A percentile compares a stretch with the other conserved stretches of the same genome.
phyloP scores from a whole-genome alignment of 2,888 invertebrate species.

The Gymnosoma rotundatum region DNA sequence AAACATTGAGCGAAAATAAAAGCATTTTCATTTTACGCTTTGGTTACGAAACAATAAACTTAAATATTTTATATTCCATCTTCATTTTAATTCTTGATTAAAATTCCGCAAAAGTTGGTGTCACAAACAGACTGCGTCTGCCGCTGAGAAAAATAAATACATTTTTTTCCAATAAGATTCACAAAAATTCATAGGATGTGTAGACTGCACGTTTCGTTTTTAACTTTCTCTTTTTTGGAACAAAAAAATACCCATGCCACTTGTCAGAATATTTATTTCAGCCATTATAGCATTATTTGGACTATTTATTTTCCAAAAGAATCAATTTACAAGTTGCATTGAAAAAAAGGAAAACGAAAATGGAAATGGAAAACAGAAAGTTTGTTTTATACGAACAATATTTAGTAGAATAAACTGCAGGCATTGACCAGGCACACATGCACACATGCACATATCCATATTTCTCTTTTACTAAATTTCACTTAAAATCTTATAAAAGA shows the following conservation, averaged over 20 bases:
- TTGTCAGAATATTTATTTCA: no score
- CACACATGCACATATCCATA: neutral
- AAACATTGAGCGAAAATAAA: no score
- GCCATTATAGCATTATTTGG: conserved; percentile 1
- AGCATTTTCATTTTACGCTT: no score
- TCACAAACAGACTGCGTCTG: no score
- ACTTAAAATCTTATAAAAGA: neutral
- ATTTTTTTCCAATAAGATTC: conserved; percentile 3
- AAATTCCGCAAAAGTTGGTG: no score
- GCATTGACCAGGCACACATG: neutral
- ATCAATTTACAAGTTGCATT: neutral
- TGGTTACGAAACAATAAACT: no score
- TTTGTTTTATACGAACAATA: conserved; percentile 4
- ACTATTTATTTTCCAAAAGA: conserved; percentile 23
- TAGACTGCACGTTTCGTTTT: neutral
- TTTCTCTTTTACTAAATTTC: neutral
- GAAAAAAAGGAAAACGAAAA: neutral
- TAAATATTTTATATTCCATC: no score
- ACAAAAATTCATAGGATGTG: neutral
- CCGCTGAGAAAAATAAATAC: no score
- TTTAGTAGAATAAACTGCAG: conserved; percentile 1
- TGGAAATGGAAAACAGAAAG: neutral
- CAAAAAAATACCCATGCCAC: no score
- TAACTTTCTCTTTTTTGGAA: neutral
- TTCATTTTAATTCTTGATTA: no score